A percentile compares a stretch with the other conserved stretches of the same genome.
These are phyloP conservation scores for Ceramica pisi DNA, from an alignment of 2,888 invertebrate species.

Conservation along the genomic window DNA sequence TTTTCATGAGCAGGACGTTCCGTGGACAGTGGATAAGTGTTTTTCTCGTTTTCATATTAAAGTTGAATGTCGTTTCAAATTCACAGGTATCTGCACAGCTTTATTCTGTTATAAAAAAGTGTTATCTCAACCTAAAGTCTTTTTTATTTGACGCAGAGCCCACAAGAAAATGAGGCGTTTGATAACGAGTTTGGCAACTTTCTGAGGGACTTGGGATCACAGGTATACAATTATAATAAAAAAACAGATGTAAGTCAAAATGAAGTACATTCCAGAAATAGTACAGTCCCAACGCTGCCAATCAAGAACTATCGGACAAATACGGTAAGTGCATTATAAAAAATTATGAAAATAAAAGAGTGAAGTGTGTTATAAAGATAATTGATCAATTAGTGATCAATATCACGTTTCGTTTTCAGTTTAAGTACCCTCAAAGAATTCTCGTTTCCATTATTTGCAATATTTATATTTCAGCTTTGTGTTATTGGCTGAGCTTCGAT, in stretches of 20 bases:
- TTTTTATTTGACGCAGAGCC: conserved; percentile 37
- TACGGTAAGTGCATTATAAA: conserved; percentile 38
- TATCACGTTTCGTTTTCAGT: too few relatives aligned
- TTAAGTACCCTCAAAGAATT: neutral
- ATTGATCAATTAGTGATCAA: too few relatives aligned
- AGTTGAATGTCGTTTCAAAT: conserved; percentile 50
- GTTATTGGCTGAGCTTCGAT: neutral
- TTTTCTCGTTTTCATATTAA: conserved; percentile 54
- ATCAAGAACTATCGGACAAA: conserved; percentile 47
- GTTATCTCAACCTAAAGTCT: conserved; percentile 1
- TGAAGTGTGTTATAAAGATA: too few relatives aligned
- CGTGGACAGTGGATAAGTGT: conserved; percentile 58
- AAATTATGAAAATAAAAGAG: too few relatives aligned
- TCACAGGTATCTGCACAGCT: conserved; percentile 57
- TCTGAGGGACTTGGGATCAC: conserved; percentile 71
- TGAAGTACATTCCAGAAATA: neutral
- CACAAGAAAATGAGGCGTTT: conserved; percentile 46
- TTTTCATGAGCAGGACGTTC: conserved; percentile 72
- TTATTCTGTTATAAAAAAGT: conserved; percentile 4
- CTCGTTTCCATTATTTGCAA: neutral
- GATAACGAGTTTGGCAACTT: conserved; percentile 73
- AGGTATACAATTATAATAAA: conserved; percentile 71
- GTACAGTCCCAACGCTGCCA: conserved; percentile 29
- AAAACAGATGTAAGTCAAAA: conserved; percentile 34
- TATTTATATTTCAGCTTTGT: neutral